A percentile compares a stretch with the other conserved stretches of the same genome.
phyloP scores from a whole-genome alignment of 2,888 invertebrate genomes.

The Torymus auratus region DNA sequence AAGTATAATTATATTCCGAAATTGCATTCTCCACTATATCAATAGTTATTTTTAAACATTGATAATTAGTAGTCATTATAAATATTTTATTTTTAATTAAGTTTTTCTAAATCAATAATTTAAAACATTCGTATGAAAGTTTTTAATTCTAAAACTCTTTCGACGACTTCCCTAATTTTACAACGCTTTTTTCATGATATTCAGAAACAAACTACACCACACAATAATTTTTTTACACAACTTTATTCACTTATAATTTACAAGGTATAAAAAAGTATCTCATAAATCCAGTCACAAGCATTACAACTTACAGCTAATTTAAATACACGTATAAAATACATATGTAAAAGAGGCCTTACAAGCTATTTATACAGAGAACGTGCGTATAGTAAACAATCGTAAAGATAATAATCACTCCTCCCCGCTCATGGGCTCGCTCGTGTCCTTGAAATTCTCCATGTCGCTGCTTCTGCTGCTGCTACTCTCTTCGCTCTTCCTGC shows the following conservation, averaged over 20 bases:
- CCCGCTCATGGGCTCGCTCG: constrained; percentile 33
- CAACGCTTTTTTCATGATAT: too few species aligned
- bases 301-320: constrained; percentile 7
- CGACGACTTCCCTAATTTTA: too few species aligned
- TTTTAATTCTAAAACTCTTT: too few species aligned
- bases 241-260: constrained; percentile 42
- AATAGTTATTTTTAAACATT: too few species aligned
- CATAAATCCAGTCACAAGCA: constrained; percentile 17
- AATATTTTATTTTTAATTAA: too few species aligned
- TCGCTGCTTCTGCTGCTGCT: constrained; percentile 16
- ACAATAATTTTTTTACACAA: constrained; percentile 19
- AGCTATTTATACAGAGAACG: too few species aligned
- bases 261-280: constrained; percentile 41
- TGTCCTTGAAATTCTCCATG: constrained; percentile 52
- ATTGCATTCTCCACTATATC: too few species aligned
- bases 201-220: too few species aligned
- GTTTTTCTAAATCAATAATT: too few species aligned
- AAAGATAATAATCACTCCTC: constrained; percentile 25
- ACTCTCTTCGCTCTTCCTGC: not conserved
- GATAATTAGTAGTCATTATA: too few species aligned
- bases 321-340: constrained; percentile 35
- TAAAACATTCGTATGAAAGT: too few species aligned
- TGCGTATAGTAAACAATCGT: not conserved
- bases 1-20: too few species aligned
- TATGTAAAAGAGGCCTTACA: constrained; percentile 1